Evolutionary conservation across 1,140 invertebrate genomes (phyloP), one percentile per base, ranked within the genome.

Genomic region (Pseudomyrmex pallidus): DNA sequence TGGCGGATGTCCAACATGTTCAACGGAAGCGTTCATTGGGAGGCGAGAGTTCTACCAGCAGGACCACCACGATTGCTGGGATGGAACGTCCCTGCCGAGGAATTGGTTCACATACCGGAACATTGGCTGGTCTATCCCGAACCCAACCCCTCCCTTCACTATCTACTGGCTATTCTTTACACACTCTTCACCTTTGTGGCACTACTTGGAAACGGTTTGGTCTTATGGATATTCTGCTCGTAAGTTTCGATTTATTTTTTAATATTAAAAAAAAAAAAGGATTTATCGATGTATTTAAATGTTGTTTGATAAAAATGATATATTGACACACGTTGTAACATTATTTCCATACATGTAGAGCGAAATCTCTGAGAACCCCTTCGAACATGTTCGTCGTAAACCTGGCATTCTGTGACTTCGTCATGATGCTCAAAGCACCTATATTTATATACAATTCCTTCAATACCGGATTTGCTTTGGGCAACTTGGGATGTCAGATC

Each of bases 321-420:
- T 7, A 35, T 35, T 5, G 35, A 35, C 35, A 35, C 35, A 7
- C 35, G 5, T 35, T 35, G 35, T 35, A 35, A 35, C 7, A 35
- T 2, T 22, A 46, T 4, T 44, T 59, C 87, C 91, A 74, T 83
- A 62, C 84, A 94, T 95, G 35, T 93, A 98, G 98, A 78, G 96
- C 97, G 3, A 98, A 98, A 93, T 95, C 95, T 62, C 92, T 99
- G 67, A 95, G 97, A 86, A 98, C 98, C 1, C 97, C 98, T 15
- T 98, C 98, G 9, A 99, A 99, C 90, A 96, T 98, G 93, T 97
- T 98, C 80, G 97, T 98, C 2, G 95, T 98, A 5, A 98, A 98
- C 91, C 93, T 98, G 90, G 98, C 98, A 8, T 94, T 98, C 52
- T 96, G 97, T 85, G 98, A 98, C 92, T 97, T 98, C 89, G 94